Evolutionary conservation across 2,888 invertebrate genomes (phyloP), one percentile per base, ranked within the genome.

Genomic region (Scrobipalpa costella): DNA sequence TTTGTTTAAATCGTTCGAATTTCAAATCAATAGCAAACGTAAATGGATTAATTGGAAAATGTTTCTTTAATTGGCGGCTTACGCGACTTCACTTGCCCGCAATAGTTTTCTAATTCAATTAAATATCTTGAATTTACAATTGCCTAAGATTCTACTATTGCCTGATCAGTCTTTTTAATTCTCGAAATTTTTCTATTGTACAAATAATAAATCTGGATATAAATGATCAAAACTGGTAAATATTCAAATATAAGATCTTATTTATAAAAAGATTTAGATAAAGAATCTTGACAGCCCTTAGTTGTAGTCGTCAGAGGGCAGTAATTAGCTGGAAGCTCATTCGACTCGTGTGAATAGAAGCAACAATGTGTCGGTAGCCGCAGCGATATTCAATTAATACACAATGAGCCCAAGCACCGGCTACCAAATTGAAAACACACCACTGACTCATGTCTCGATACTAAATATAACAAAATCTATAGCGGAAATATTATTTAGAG

Each of bases 291-390:
- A 5, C 79, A 85, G 71, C 87, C 87, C 86, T 88, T 72, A 6
- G 44, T 58, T 33, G 2, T n/a, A 15, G 57, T 65, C 64, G 69
- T 73, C 68, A 72, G 71, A 71, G 69, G 70, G 72, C 72, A 17
- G 82, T 88, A 87, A 88, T 89, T 88, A 88, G 81, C 81, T 80
- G 38, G 57, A 85, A 84, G 84, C 83, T 81, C 81, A 86, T 83
- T 85, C 82, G 80, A 72, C 70, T 76, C 77, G 77, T 79, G 75
- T 87, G 84, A 85, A 84, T 84, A 77, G 80, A 73, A 73, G 73
- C 81, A 80, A 84, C 86, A 88, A 85, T 83, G 79, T 80, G 79
- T 77, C 85, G 74, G 88, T 85, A 85, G 85, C 86, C 72, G 75
- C 73, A 71, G 75, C 79, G 72, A 78, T 79, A 86, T 85, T 87